Percentiles rank a stretch among this genome's conserved stretches.
phyloP scores from a whole-genome alignment of 2,113 vertebrate species.

The Gobio gobio region DNA sequence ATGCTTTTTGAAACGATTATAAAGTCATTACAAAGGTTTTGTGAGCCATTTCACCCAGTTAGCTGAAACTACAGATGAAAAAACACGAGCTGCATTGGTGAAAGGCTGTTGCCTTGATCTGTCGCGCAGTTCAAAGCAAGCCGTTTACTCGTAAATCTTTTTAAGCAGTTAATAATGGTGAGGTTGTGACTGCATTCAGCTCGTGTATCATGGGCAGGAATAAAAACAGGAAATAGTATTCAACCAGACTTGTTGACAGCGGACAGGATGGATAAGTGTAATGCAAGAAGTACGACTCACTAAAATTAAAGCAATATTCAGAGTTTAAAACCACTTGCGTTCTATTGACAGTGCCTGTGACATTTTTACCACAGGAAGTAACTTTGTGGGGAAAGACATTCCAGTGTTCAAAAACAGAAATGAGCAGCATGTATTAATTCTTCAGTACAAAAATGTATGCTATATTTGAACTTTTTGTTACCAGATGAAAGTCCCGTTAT shows the following conservation, averaged over 20 bases:
- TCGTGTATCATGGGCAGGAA: not conserved
- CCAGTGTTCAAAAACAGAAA: too few species aligned
- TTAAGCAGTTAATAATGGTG: not conserved
- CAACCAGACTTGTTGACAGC: not conserved
- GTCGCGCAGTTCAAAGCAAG: not conserved
- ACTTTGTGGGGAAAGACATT: too few species aligned
- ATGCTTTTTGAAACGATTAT: conserved; percentile 43
- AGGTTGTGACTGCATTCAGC: not conserved
- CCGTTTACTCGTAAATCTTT: not conserved
- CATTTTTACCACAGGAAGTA: too few species aligned
- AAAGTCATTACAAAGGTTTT: conserved; percentile 28
- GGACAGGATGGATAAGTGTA: not conserved
- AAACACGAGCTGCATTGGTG: not conserved
- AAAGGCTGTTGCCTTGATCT: not conserved
- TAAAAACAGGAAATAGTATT: not conserved
- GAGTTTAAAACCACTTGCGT: not conserved
- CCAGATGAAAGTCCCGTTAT: too few species aligned
- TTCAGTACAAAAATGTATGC: too few species aligned
- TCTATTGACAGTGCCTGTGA: too few species aligned
- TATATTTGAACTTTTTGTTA: too few species aligned
- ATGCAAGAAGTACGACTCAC: not conserved
- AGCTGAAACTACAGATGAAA: not conserved
- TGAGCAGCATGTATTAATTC: too few species aligned
- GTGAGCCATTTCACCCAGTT: conserved; percentile 18
- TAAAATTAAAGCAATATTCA: not conserved